Evolutionary conservation across 1,140 invertebrate genomes (phyloP), one percentile per base, ranked within the genome.

Genomic region (Drosophila rufa): DNA sequence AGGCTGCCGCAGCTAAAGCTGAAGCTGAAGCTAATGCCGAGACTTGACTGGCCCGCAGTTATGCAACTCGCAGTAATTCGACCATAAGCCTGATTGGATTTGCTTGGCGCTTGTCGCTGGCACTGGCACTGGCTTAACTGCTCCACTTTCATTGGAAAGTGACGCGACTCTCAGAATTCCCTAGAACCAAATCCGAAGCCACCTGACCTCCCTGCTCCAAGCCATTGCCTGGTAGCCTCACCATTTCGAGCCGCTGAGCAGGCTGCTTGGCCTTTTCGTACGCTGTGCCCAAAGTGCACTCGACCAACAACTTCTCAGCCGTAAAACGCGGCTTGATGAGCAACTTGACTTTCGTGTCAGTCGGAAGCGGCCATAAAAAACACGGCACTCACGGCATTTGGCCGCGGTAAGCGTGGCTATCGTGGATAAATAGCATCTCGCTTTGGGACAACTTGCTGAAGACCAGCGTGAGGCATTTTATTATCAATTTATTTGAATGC

Each of bases 61-160:
- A 89, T 89, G 84, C 80, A 86, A 89, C 48, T 47, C 30, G 30
- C 30, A 74, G 76, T 73, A 87, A 86, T 83, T 89, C 84, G 64
- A 74, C 67, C 76, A 89, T 83, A 86, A 74, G 67, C 64, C 60
- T 80, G 76, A 83, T 77, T 87, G 80, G 75, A 48, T 85, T 82
- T 69, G 60, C 73, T 78, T 83, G 47, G 8, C 38, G 66, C 46
- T 85, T 75, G 82, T 71, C 59, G 59, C 53, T 86, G 68, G 47
- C 51, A 64, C 61, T 86, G 68, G 47, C 51, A 64, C 61, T 46
- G 58, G 75, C 62, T 55, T 55, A 36, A 48, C 57, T 62, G 70
- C 51, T 51, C 48, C 48, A 78, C 64, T 81, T 78, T n/a, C n/a
- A n/a, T n/a, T 22, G 60, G 57, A 36, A 45, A 60, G 64, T 68